A percentile compares a stretch with the other conserved stretches of the same genome.
Conservation (phyloP, 2,113 vertebrate species). For the Drymodes brunneopygia region DNA sequence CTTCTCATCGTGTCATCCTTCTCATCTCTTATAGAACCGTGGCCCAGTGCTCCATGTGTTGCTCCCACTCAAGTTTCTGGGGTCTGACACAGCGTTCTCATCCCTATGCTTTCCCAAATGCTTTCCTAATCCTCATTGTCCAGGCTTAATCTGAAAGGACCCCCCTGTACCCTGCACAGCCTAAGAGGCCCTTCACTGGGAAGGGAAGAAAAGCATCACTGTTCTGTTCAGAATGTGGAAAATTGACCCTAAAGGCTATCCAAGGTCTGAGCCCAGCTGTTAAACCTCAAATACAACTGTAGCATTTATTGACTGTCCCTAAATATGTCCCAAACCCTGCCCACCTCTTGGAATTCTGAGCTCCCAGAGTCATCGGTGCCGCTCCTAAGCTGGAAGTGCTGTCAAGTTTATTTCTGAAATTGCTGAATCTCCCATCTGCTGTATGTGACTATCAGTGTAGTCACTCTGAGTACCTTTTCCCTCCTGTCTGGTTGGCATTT, state of each 20-base stretch:
- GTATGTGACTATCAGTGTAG: fast-evolving
- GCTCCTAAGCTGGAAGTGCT: fast-evolving
- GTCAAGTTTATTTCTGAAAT: fast-evolving
- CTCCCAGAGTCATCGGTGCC: background rate
- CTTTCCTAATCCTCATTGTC: fast-evolving
- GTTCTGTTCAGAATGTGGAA: background rate
- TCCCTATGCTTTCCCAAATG: fast-evolving
- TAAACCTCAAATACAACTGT: background rate
- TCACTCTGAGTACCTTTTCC: background rate
- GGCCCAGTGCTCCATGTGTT: fast-evolving
- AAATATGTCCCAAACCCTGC: fast-evolving
- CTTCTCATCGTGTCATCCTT: fast-evolving
- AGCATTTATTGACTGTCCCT: background rate
- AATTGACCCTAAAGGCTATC: background rate
- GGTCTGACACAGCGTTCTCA: background rate
- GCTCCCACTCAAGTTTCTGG: fast-evolving
- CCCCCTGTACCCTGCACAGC: fast-evolving
- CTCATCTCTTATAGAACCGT: fast-evolving
- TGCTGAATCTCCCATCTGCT: background rate
- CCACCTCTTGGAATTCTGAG: fast-evolving
- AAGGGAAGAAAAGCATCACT: background rate
- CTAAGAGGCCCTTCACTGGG: background rate
- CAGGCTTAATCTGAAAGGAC: fast-evolving
- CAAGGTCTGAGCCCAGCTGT: background rate
- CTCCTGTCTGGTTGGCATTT: background rate